Conservation (phyloP, 2,113 vertebrate genomes). For the Corynorhinus townsendii region DNA sequence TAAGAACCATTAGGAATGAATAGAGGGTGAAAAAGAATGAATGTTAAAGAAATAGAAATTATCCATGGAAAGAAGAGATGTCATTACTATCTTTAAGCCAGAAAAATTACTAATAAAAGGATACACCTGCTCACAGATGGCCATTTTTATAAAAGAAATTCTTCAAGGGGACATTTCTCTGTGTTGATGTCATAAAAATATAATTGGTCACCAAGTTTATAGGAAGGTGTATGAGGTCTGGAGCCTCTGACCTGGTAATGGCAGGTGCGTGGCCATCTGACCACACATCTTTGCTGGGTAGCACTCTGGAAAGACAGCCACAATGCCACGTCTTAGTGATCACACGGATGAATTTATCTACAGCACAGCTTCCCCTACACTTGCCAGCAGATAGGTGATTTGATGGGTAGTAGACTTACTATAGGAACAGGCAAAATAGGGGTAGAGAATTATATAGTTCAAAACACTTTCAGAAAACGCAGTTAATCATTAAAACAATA, state of each 20-base stretch:
- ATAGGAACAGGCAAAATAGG: background rate
- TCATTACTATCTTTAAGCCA: background rate
- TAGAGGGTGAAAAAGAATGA: background rate
- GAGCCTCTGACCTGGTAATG: background rate
- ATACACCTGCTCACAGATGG: background rate
- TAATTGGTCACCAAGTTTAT: background rate
- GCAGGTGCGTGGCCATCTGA: background rate
- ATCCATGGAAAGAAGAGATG: background rate
- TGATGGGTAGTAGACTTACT: background rate
- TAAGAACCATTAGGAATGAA: background rate
- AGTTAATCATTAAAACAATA: background rate
- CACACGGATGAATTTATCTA: background rate
- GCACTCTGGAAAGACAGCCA: background rate
- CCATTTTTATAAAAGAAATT: background rate
- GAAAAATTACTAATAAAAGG: background rate
- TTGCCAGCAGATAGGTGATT: background rate
- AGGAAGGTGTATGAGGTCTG: background rate
- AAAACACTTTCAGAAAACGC: background rate
- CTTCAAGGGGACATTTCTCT: background rate
- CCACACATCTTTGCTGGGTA: background rate
- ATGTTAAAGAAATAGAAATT: background rate
- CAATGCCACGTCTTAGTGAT: background rate
- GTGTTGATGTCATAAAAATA: background rate
- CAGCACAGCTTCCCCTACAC: background rate
- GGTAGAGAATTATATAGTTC: background rate